Conservation (phyloP, 2,797 vertebrate genomes). For the Helostoma temminkii region DNA sequence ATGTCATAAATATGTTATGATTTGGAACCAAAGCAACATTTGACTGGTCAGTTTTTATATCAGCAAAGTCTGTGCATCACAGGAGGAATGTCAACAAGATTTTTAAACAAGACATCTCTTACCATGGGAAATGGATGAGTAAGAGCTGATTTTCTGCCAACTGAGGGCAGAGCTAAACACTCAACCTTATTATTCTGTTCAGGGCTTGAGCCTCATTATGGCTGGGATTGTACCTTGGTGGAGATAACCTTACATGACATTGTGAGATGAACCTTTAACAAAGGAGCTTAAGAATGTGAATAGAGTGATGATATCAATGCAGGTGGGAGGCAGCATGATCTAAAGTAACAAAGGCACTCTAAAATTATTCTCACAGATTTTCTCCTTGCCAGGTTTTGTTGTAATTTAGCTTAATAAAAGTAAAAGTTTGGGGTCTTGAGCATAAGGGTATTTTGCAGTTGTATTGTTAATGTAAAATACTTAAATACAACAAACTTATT, state of each 20-base stretch:
- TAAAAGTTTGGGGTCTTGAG: not conserved
- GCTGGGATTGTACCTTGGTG: conserved; percentile 58
- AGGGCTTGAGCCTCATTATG: conserved; percentile 64
- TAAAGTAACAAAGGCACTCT: conserved; percentile 18
- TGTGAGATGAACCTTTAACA: conserved; percentile 61
- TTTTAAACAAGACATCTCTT: conserved; percentile 52
- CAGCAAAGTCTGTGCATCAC: conserved; percentile 33
- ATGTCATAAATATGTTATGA: not conserved
- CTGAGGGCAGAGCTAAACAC: conserved; percentile 56
- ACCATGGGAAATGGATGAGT: conserved; percentile 41
- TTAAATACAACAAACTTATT: too few species aligned
- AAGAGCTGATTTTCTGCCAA: conserved; percentile 47
- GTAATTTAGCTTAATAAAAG: conserved; percentile 2
- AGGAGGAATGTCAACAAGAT: conserved; percentile 35
- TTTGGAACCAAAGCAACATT: conserved; percentile 10
- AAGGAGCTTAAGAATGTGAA: conserved; percentile 56
- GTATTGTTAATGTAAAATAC: too few species aligned
- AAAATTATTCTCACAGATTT: conserved; percentile 26
- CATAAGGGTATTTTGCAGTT: too few species aligned
- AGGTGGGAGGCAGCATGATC: conserved; percentile 46
- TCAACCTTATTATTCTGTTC: conserved; percentile 64
- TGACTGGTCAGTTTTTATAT: conserved; percentile 34
- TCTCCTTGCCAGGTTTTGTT: not conserved
- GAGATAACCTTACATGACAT: conserved; percentile 76
- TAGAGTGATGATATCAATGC: conserved; percentile 40